Evolutionary conservation across 2,113 vertebrate genomes (phyloP).

Genomic region (Phalacrocorax pelagicus): DNA sequence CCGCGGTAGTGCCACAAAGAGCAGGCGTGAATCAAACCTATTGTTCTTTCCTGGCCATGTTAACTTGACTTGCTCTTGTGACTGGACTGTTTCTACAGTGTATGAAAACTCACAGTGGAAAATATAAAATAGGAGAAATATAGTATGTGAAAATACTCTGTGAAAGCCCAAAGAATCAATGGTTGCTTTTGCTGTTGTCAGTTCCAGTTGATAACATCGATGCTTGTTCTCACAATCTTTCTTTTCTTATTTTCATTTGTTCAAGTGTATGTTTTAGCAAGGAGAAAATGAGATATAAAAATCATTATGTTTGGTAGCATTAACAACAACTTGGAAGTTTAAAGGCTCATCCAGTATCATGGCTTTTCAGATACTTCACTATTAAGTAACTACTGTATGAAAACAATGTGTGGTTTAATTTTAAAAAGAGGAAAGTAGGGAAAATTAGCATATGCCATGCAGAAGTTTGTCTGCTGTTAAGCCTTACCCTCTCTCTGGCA

Average conservation of each 20-base stretch:
- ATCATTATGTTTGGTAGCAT: not conserved
- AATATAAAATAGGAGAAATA: not conserved
- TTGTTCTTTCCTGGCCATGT: conserved; percentile 47
- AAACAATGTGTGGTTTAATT: conserved; percentile 36
- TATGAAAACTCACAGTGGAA: not conserved
- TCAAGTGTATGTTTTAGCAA: not conserved
- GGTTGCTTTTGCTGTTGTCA: not conserved
- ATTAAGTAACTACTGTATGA: not conserved
- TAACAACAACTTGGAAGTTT: not conserved
- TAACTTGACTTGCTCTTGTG: conserved; percentile 51
- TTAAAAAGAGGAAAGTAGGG: conserved; percentile 30
- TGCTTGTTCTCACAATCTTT: not conserved
- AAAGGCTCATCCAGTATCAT: not conserved
- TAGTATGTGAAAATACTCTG: not conserved
- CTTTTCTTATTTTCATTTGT: conserved; percentile 1
- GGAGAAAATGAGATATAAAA: not conserved
- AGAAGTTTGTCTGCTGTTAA: conserved; percentile 19
- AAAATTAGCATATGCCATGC: conserved; percentile 23
- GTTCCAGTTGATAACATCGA: not conserved
- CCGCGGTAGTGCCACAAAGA: not conserved
- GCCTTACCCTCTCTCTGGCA: not conserved
- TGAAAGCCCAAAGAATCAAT: not conserved
- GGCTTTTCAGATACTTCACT: not conserved
- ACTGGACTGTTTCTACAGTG: not conserved
- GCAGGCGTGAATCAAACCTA: conserved; percentile 50